Evolutionary conservation across 2,888 invertebrate genomes (phyloP).

Genomic region (Caradrina clavipalpis): DNA sequence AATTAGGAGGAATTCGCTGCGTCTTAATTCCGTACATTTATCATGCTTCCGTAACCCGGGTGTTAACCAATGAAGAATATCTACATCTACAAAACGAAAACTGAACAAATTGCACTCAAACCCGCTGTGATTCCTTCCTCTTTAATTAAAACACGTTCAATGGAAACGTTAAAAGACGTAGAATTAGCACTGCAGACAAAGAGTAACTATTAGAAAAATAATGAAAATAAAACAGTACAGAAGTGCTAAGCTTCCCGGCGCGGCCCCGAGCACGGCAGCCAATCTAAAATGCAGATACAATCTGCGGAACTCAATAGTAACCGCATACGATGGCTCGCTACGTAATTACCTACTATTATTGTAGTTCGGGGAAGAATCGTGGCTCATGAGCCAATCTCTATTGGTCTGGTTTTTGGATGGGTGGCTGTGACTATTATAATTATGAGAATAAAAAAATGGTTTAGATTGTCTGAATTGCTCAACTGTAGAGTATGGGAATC

Average conservation of each 20-base stretch:
- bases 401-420: background rate
- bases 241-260: constrained; percentile 63
- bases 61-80: constrained; percentile 2
- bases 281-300: constrained; percentile 75
- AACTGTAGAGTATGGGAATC: too few relatives aligned
- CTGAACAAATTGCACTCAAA: constrained; percentile 8
- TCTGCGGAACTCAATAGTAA: constrained; percentile 60
- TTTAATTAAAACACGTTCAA: constrained; percentile 42
- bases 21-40: background rate
- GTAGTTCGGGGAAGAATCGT: constrained; percentile 15
- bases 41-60: background rate
- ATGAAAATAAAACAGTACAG: constrained; percentile 62
- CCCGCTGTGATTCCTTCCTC: constrained; percentile 14
- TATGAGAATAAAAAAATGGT: too few relatives aligned
- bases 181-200: constrained; percentile 42
- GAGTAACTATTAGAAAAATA: constrained; percentile 59
- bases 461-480: too few relatives aligned
- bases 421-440: too few relatives aligned
- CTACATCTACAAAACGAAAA: constrained; percentile 10
- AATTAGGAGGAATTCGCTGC: background rate
- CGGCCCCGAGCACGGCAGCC: constrained; percentile 61
- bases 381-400: background rate
- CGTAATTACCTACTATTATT: constrained; percentile 56
- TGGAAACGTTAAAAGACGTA: constrained; percentile 32
- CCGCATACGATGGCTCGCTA: constrained; percentile 44